These are phyloP conservation scores for Hyposoter didymator DNA, from an alignment of 2,888 invertebrate genomes.

Conservation along the genomic window DNA sequence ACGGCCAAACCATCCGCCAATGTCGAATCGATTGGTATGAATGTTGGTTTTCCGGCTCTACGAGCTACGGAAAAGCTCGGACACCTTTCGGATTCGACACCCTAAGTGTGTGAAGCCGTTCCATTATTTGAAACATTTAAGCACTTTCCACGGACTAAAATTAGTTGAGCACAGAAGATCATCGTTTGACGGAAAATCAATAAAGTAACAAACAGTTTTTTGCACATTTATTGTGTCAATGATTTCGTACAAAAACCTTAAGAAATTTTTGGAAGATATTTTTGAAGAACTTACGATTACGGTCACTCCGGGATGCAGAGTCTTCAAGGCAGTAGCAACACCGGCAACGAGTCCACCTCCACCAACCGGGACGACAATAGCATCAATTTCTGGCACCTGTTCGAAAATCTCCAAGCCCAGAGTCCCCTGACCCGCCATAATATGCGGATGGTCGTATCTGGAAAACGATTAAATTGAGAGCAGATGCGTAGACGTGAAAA, in stretches of 20 bases:
- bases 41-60: conserved; percentile 88
- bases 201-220: background rate
- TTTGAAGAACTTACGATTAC: conserved; percentile 90
- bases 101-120: conserved; percentile 85
- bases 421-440: conserved; percentile 98
- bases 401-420: conserved; percentile 96
- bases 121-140: background rate
- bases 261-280: background rate
- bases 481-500: background rate
- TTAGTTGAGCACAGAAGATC: background rate
- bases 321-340: conserved; percentile 94
- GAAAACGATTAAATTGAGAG: conserved; percentile 37
- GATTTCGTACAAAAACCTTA: background rate
- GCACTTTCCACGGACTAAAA: background rate
- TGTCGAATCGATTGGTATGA: conserved; percentile 89
- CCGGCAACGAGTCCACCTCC: conserved; percentile 98
- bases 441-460: conserved; percentile 97
- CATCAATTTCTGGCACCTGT: conserved; percentile 94
- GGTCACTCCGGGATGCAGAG: conserved; percentile 91
- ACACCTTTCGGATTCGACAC: conserved; percentile 96
- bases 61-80: conserved; percentile 93
- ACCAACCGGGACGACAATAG: conserved; percentile 96
- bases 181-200: background rate
- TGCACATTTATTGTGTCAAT: background rate
- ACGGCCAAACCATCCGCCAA: conserved; percentile 96